Evolutionary conservation across 2,888 invertebrate genomes (phyloP).

Genomic region (Catocala nupta): DNA sequence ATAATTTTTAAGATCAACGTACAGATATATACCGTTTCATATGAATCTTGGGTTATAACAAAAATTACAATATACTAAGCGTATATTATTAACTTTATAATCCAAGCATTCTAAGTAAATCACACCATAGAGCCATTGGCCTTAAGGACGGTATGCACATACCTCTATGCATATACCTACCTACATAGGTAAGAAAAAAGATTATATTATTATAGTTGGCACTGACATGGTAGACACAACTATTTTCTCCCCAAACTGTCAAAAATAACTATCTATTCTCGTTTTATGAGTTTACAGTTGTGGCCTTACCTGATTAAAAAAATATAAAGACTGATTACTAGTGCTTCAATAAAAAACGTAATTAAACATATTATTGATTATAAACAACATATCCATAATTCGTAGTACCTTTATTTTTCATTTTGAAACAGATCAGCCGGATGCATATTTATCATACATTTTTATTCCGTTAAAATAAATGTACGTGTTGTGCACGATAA

Average conservation of each 20-base stretch:
- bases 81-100: conserved; percentile 45
- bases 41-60: conserved; percentile 35
- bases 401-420: conserved; percentile 29
- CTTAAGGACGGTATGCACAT: no score
- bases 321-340: conserved; percentile 51
- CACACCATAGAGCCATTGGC: no score
- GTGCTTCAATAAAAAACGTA: conserved; percentile 34
- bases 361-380: conserved; percentile 1
- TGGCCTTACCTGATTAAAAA: conserved; percentile 43
- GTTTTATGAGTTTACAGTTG: conserved; percentile 38
- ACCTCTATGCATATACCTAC: no score
- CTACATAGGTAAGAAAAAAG: no score
- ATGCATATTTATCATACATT: conserved; percentile 20
- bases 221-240: conserved; percentile 18
- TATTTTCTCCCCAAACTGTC: conserved; percentile 25
- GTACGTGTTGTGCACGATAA: no score
- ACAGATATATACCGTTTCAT: neutral
- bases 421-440: conserved; percentile 9
- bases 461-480: no score
- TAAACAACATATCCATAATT: conserved; percentile 42
- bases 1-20: neutral
- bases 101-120: conserved; percentile 24
- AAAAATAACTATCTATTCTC: conserved; percentile 26
- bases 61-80: conserved; percentile 33
- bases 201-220: conserved; percentile 8